Evolutionary conservation across 2,797 vertebrate species (phyloP), one percentile per base, ranked within the genome.

Genomic region (Lacerta bilineata): DNA sequence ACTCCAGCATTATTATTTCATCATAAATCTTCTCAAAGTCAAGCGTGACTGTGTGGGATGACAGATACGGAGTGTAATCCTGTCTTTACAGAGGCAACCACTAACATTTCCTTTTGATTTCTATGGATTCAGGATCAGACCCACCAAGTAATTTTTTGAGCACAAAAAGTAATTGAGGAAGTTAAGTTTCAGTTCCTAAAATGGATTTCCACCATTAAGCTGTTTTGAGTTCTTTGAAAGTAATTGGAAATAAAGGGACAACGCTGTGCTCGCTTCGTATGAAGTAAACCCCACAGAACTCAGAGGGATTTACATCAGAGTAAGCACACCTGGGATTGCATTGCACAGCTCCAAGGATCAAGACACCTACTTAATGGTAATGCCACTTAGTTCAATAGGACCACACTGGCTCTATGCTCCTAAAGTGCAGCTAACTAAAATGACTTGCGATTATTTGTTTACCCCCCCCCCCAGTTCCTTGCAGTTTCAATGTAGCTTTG

Each of bases 11-110:
- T 61, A 80, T 61, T 74, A 74, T 81, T 87, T 81, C 86, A 81
- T 80, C 69, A 61, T 61, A 43, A 64, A 81, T 81, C 78, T 87
- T 80, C 85, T 87, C 86, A 87, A 74, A 87, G 86, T 81, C 78
- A 87, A 87, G 86, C 68, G 27, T 87, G 68, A 87, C 86, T 23
- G 78, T 41, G 50, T 81, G 86, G 79, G 78, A 87, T 81, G 59
- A 81, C 29, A 87, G 86, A 87, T 87, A 87, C 13, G 39, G 55
- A 64, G 55, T 61, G 50, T 43, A 74, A 81, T 87, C 86, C 50
- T 80, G 78, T 46, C 46, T 87, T 61, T 17, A 5, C 29, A 33
- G 69, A 33, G 2, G 15, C 10, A 39, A 6, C 46, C 55, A 23
- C 25, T 33, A 13, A 81, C 5, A 29, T 72, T 61, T n/a, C 79